Percentiles rank a stretch among this genome's conserved stretches.
phyloP scores from a whole-genome alignment of 2,888 invertebrate genomes.

The Agyllia agylla region DNA sequence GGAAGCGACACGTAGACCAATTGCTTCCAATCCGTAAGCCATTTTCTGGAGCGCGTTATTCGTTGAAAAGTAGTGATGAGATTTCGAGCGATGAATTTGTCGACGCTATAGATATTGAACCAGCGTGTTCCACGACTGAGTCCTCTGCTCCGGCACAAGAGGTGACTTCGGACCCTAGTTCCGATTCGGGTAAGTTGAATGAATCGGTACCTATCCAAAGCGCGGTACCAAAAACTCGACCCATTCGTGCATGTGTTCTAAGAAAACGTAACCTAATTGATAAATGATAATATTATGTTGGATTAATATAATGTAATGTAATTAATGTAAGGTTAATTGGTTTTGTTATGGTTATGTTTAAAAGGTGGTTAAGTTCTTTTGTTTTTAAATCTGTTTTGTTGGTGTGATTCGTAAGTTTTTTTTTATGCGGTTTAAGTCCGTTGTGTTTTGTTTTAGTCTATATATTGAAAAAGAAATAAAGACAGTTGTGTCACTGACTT shows the following conservation, averaged over 20 bases:
- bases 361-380: too few species aligned
- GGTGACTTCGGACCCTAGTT: neutral
- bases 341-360: too few species aligned
- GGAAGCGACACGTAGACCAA: slow-evolving; percentile 12
- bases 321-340: too few species aligned
- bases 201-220: neutral
- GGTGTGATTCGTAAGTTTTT: too few species aligned
- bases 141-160: neutral
- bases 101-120: neutral
- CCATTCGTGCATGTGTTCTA: neutral
- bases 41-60: neutral
- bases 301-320: too few species aligned
- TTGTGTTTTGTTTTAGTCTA: too few species aligned
- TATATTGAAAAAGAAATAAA: neutral
- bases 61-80: neutral
- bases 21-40: neutral
- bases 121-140: neutral
- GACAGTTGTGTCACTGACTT: neutral
- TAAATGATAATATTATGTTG: neutral
- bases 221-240: neutral
- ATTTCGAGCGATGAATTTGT: neutral
- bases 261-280: neutral
- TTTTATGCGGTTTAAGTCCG: too few species aligned
- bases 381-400: neutral
- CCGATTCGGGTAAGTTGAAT: neutral